Conservation (phyloP, 37 sponge, comb jelly and placozoan genomes). For the Amphimedon queenslandica region DNA sequence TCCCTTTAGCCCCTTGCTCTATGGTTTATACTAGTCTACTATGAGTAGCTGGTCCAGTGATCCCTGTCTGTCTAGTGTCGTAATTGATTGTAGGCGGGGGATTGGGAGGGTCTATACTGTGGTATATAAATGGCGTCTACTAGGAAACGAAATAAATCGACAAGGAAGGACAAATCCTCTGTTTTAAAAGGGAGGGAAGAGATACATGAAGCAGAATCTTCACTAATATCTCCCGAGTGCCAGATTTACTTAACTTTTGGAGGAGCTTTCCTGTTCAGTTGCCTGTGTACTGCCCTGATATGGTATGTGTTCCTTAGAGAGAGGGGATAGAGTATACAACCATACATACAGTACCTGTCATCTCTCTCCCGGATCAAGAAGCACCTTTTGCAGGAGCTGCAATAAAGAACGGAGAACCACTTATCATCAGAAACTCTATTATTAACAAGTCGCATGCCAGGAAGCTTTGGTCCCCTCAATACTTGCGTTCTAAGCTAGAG, state of each 20-base stretch:
- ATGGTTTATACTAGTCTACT: no score
- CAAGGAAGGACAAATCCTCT: no score
- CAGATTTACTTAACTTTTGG: not conserved
- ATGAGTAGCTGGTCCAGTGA: no score
- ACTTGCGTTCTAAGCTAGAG: slow-evolving; percentile 41
- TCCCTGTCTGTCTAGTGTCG: no score
- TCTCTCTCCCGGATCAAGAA: slow-evolving; percentile 4
- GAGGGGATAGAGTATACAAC: not conserved
- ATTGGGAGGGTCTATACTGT: no score
- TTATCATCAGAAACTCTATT: slow-evolving; percentile 70
- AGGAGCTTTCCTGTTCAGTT: not conserved
- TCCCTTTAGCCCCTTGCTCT: no score
- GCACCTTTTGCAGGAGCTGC: slow-evolving; percentile 43
- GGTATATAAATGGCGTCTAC: no score
- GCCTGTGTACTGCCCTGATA: not conserved
- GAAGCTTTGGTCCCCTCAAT: slow-evolving; percentile 58
- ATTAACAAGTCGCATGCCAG: slow-evolving; percentile 59
- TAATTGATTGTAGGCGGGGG: no score
- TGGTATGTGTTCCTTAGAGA: not conserved
- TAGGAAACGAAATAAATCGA: no score
- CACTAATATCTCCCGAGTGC: no score
- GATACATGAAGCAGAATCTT: no score
- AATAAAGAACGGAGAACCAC: slow-evolving; percentile 28
- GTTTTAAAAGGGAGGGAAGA: no score
- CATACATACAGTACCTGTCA: not conserved